Conservation (phyloP, 2,797 vertebrate species). For the Tokudaia muenninki region DNA sequence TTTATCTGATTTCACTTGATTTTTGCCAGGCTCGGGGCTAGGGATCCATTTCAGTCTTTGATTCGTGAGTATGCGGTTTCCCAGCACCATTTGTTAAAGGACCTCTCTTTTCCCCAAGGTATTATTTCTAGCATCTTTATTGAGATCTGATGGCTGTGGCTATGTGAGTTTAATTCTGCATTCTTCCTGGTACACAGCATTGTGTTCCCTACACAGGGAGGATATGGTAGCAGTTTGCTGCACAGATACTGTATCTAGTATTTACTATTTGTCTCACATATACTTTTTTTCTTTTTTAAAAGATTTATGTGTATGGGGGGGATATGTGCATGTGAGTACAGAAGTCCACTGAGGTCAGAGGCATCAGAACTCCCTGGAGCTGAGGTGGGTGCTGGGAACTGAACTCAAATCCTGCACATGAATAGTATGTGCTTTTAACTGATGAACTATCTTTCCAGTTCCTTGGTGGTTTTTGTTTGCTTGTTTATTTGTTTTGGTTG, state of each 20-base stretch:
- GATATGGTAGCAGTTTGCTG: background rate
- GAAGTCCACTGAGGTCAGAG: no score
- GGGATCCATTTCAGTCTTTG: background rate
- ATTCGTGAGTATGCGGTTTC: background rate
- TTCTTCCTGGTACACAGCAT: background rate
- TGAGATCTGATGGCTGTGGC: background rate
- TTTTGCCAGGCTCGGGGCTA: background rate
- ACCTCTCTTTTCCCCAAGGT: background rate
- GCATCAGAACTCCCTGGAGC: no score
- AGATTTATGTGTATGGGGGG: no score
- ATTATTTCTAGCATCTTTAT: background rate
- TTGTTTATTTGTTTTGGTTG: no score
- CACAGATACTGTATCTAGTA: background rate
- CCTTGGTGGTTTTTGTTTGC: no score
- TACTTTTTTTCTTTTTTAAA: constrained; percentile 76
- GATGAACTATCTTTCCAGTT: no score
- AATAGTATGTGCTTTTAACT: no score
- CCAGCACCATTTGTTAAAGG: background rate
- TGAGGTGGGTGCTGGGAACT: no score
- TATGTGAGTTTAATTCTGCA: background rate
- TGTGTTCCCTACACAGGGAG: background rate
- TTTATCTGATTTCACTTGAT: background rate
- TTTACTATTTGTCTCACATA: constrained; percentile 26
- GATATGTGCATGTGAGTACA: no score
- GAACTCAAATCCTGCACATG: no score